Base-by-base conservation (phyloP, 1,140 invertebrate genomes). In the Drosophila parvula region DNA sequence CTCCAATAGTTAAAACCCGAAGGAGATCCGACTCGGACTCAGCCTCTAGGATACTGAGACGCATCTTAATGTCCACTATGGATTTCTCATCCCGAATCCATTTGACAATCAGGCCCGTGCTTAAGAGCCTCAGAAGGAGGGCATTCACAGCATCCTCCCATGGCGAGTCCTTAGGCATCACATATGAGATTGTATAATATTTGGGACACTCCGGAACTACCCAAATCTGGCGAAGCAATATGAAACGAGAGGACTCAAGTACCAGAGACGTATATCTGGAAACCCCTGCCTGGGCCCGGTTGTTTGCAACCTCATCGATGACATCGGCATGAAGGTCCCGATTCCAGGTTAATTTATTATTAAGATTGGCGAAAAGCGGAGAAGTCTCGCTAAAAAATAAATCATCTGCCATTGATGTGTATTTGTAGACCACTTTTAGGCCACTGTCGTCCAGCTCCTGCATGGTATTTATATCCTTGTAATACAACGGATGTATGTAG, bases 361-460 rank as follows among this genome's bases (percentile, higher is more conserved):
- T 90, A 1, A 91, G 74, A 16, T 71, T 91, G 44, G 79, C 84
- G 58, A 78, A 91, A 0, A 90, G 57, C 7, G 78, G 77, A 0
- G 91, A 92, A 5, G 90, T 86, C 18, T 92, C 90, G 43, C 90
- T 90, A 9, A 91, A 90, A 61, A 92, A 91, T 41, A 92, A 27
- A 73, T 92, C 91, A 45, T 92, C 91, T 7, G 81, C 84, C 84
- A 92, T 92, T 2, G 90, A 90, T n/a, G 70, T 76, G 68, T 91
- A 92, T 30, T 92, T 92, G 50, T 91, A 92, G 10, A 91, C 68
- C 6, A 92, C 83, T 36, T 80, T 64, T 5, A 90, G 55, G 8
- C 92, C 91, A 12, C 90, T 93, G 7, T 92, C 74, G 28, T 92
- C 92, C 43, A 93, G 43, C 18, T 93, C 88, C 50, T 92, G 69